Conservation (phyloP, 2,113 vertebrate species). For the Ameiurus melas region DNA sequence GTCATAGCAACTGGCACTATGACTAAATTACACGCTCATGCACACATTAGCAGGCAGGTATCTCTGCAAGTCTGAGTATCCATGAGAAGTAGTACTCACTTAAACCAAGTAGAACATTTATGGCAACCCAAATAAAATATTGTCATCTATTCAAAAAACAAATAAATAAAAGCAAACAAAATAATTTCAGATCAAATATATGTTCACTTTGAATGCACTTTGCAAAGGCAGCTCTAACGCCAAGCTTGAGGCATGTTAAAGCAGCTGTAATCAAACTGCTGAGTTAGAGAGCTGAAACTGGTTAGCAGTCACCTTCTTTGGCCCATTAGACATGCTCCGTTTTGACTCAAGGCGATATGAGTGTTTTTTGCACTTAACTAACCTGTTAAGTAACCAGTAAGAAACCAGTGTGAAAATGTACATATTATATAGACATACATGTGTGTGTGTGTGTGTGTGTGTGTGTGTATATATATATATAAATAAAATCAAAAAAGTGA, state of each 20-base stretch:
- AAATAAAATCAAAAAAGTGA: too few species aligned
- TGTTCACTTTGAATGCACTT: background rate
- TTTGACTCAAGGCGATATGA: background rate
- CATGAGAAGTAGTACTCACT: background rate
- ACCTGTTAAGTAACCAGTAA: background rate
- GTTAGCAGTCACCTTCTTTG: background rate
- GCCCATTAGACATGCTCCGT: background rate
- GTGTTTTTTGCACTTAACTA: background rate
- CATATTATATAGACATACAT: too few species aligned
- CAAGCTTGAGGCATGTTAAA: background rate
- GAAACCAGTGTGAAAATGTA: background rate
- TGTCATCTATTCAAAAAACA: background rate
- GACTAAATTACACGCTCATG: background rate
- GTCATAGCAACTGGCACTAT: slow-evolving; percentile 59
- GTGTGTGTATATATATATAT: too few species aligned
- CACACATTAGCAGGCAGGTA: background rate
- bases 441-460: too few species aligned
- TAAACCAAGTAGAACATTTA: background rate
- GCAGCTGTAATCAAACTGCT: slow-evolving; percentile 3
- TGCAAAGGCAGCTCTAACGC: background rate
- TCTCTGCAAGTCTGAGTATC: background rate
- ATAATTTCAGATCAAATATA: background rate
- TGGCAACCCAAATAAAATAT: background rate
- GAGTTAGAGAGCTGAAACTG: background rate
- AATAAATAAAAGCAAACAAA: background rate